phyloP scores from a whole-genome alignment of 23 tunicate species.

The Halocynthia roretzi region DNA sequence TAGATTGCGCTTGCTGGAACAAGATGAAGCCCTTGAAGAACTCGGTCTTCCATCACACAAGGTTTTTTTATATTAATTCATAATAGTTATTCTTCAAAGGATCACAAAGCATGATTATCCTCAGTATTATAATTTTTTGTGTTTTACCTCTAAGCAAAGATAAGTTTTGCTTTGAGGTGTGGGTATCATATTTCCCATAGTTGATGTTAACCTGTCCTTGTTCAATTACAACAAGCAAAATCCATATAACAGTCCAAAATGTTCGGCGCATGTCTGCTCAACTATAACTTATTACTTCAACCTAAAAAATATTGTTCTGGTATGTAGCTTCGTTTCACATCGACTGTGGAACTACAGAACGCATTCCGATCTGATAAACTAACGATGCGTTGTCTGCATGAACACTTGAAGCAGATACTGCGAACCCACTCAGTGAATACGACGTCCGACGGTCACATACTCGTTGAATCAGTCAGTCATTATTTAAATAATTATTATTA shows the following conservation, averaged over 20 bases:
- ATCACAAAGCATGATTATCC: background rate
- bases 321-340: conserved; percentile 53
- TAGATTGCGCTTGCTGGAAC: conserved; percentile 60
- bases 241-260: too few relatives aligned
- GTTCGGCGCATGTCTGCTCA: too few relatives aligned
- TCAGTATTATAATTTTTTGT: too few relatives aligned
- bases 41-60: conserved; percentile 63
- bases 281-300: background rate
- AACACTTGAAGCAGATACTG: conserved; percentile 60
- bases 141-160: too few relatives aligned
- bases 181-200: too few relatives aligned
- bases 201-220: too few relatives aligned
- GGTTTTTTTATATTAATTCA: background rate
- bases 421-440: conserved; percentile 52
- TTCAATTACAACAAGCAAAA: too few relatives aligned
- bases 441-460: conserved; percentile 56
- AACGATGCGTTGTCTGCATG: conserved; percentile 34
- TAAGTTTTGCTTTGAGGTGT: too few relatives aligned
- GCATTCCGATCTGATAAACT: conserved; percentile 20
- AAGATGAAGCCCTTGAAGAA: conserved; percentile 81
- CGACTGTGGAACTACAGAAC: conserved; percentile 56
- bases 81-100: background rate
- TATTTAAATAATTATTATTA: background rate
- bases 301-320: background rate
- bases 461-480: conserved; percentile 64